phyloP scores from a whole-genome alignment of 2,113 vertebrate species.

The Grammomys surdaster region DNA sequence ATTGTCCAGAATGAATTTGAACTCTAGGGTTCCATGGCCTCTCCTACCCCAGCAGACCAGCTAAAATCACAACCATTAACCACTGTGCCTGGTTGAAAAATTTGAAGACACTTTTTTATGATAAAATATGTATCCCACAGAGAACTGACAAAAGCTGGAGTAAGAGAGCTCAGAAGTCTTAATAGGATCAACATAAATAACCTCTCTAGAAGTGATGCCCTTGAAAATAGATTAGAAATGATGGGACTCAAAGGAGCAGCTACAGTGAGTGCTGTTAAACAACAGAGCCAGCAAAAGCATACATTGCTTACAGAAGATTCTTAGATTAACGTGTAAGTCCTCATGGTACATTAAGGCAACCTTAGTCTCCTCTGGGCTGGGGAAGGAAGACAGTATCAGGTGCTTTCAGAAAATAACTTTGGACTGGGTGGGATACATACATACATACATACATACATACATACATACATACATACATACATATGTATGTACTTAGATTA shows the following conservation, averaged over 20 bases:
- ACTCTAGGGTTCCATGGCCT: neutral
- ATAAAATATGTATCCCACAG: neutral
- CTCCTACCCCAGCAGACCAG: neutral
- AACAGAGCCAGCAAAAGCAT: neutral
- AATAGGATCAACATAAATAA: neutral
- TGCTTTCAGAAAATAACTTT: neutral
- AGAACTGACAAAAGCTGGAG: neutral
- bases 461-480: too few species aligned
- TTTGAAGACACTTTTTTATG: neutral
- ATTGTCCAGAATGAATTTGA: neutral
- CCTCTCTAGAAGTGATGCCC: neutral
- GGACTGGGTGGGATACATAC: neutral
- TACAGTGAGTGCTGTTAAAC: neutral
- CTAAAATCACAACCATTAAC: neutral
- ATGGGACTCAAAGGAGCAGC: slow-evolving; percentile 13
- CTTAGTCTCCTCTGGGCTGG: neutral
- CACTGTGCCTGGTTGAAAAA: neutral
- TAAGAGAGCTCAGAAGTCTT: neutral
- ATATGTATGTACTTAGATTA: too few species aligned
- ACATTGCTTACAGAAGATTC: neutral
- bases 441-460: too few species aligned
- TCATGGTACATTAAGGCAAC: neutral
- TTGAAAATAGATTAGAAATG: neutral
- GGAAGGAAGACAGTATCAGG: neutral
- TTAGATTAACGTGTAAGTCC: too few species aligned